Evolutionary conservation across 2,888 invertebrate genomes (phyloP).

Genomic region (Sturmia bella): DNA sequence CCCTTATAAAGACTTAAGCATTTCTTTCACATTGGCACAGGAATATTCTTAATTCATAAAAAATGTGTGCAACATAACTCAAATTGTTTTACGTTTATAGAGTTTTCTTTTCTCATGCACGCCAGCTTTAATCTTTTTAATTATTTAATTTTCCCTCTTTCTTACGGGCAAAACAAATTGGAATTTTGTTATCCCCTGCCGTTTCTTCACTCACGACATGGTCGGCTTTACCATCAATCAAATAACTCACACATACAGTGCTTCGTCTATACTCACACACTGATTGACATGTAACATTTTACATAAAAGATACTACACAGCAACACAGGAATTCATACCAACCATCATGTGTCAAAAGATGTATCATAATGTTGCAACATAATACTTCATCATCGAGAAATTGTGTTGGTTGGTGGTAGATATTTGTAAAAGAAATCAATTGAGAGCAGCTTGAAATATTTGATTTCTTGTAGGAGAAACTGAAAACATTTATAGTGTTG

Average conservation of each 20-base stretch:
- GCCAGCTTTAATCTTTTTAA: neutral
- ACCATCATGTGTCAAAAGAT: slow-evolving; percentile 46
- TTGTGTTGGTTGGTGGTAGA: slow-evolving; percentile 11
- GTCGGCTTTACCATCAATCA: slow-evolving; percentile 61
- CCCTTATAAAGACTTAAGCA: no score
- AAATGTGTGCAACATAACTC: no score
- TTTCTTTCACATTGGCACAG: no score
- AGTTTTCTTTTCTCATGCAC: no score
- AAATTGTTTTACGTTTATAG: no score
- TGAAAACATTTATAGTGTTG: no score
- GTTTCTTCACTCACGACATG: slow-evolving; percentile 12
- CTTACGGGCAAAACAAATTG: slow-evolving; percentile 21
- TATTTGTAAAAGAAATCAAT: slow-evolving; percentile 28
- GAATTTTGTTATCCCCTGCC: slow-evolving; percentile 3
- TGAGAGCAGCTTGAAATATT: neutral
- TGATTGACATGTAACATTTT: slow-evolving; percentile 62
- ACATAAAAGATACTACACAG: slow-evolving; percentile 39
- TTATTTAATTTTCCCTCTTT: slow-evolving; percentile 15
- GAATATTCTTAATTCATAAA: no score
- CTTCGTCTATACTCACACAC: slow-evolving; percentile 24
- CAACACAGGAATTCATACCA: neutral
- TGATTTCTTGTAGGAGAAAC: no score
- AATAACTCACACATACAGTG: slow-evolving; percentile 17
- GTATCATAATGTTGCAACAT: slow-evolving; percentile 48
- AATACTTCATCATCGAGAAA: slow-evolving; percentile 19